Evolutionary conservation across 2,888 invertebrate genomes (phyloP).

Genomic region (Mylabris sibirica): DNA sequence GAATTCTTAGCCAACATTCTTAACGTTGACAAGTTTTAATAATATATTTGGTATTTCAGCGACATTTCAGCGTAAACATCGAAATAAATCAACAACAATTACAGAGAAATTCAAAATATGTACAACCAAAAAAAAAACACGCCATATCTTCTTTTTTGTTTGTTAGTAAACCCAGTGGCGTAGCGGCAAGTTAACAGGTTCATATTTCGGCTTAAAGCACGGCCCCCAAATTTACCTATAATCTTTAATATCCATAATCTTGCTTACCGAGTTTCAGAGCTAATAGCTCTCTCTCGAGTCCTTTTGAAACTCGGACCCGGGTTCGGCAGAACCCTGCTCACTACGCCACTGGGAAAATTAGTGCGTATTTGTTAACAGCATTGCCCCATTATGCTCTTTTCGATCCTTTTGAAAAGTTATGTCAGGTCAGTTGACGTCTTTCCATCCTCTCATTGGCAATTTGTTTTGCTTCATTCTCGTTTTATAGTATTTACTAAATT

Average conservation of each 20-base stretch:
- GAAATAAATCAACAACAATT: conserved; percentile 37
- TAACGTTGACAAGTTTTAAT: conserved; percentile 7
- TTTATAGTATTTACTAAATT: neutral
- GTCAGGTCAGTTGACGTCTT: conserved; percentile 6
- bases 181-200: too few relatives aligned
- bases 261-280: too few relatives aligned
- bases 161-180: too few relatives aligned
- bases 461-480: neutral
- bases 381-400: neutral
- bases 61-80: conserved; percentile 33
- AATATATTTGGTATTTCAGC: conserved; percentile 26
- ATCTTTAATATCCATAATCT: too few relatives aligned
- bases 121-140: conserved; percentile 26
- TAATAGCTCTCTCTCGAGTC: too few relatives aligned
- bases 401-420: neutral
- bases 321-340: too few relatives aligned
- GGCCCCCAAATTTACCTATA: too few relatives aligned
- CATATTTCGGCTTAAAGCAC: too few relatives aligned
- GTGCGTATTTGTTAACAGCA: neutral
- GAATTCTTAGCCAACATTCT: conserved; percentile 10
- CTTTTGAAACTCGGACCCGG: too few relatives aligned
- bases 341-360: too few relatives aligned
- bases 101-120: conserved; percentile 37
- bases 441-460: neutral
- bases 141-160: conserved; percentile 19